Evolutionary conservation across 2,888 invertebrate genomes (phyloP).

Genomic region (Panzeria rudis): DNA sequence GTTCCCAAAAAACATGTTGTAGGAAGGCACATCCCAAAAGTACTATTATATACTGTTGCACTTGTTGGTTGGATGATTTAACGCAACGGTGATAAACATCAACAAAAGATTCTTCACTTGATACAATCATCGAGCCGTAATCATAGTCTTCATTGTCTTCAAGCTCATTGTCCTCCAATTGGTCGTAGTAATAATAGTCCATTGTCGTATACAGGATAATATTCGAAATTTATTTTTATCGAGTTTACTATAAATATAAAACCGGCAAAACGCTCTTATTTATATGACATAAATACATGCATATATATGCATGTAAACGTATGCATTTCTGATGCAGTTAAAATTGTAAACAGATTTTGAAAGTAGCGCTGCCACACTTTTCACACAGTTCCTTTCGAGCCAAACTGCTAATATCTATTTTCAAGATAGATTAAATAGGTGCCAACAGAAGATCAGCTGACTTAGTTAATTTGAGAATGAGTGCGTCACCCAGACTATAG

Average conservation of each 20-base stretch:
- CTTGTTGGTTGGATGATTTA: slow-evolving; percentile 74
- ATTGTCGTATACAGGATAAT: slow-evolving; percentile 34
- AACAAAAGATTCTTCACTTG: slow-evolving; percentile 66
- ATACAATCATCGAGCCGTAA: slow-evolving; percentile 63
- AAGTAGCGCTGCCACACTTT: not conserved
- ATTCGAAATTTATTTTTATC: not conserved
- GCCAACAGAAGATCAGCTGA: no score
- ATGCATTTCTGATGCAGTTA: not conserved
- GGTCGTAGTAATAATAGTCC: slow-evolving; percentile 76
- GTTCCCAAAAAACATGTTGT: slow-evolving; percentile 73
- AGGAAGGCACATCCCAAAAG: slow-evolving; percentile 74
- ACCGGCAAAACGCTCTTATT: slow-evolving; percentile 53
- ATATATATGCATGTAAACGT: not conserved
- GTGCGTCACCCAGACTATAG: no score
- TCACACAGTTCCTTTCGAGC: not conserved
- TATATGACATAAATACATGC: not conserved
- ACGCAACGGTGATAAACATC: slow-evolving; percentile 73
- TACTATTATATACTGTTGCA: slow-evolving; percentile 72
- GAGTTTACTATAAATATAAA: not conserved
- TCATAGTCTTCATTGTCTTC: slow-evolving; percentile 72
- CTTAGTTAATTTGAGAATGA: no score
- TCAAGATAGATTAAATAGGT: no score
- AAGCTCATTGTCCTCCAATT: slow-evolving; percentile 59
- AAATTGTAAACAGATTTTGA: slow-evolving; percentile 7
- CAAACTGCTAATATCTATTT: not conserved